A percentile compares a stretch with the other conserved stretches of the same genome.
Conservation (phyloP, 2,113 vertebrate species). For the Neolamprologus toae region DNA sequence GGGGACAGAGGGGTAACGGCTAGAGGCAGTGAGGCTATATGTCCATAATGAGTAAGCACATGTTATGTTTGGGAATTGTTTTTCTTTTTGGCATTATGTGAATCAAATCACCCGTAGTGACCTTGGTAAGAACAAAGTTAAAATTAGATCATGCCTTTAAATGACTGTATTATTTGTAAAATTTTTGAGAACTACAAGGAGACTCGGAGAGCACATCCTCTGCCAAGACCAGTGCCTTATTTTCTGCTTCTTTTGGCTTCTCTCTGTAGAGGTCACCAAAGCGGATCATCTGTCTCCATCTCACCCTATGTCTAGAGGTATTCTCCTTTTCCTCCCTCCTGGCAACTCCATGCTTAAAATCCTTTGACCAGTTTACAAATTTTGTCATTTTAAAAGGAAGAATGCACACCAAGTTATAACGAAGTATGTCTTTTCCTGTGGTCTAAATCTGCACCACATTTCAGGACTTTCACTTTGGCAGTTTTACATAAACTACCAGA, state of each 20-base stretch:
- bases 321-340: neutral
- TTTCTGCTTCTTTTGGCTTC: neutral
- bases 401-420: neutral
- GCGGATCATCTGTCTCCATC: neutral
- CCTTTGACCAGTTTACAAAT: neutral
- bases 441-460: neutral
- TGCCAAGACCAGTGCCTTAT: neutral
- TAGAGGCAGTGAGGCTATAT: neutral
- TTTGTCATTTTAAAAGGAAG: neutral
- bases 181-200: neutral
- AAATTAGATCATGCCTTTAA: neutral
- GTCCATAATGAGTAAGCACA: neutral
- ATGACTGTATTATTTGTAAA: neutral
- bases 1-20: neutral
- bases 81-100: neutral
- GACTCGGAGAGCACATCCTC: neutral
- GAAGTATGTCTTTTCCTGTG: neutral
- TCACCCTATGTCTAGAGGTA: neutral
- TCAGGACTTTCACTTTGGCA: neutral
- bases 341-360: neutral
- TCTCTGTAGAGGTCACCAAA: neutral
- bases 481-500: neutral
- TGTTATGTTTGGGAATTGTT: neutral
- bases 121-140: neutral
- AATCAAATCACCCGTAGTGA: neutral